phyloP scores from a whole-genome alignment of 2,113 vertebrate genomes.

The Coptodon rendalli region DNA sequence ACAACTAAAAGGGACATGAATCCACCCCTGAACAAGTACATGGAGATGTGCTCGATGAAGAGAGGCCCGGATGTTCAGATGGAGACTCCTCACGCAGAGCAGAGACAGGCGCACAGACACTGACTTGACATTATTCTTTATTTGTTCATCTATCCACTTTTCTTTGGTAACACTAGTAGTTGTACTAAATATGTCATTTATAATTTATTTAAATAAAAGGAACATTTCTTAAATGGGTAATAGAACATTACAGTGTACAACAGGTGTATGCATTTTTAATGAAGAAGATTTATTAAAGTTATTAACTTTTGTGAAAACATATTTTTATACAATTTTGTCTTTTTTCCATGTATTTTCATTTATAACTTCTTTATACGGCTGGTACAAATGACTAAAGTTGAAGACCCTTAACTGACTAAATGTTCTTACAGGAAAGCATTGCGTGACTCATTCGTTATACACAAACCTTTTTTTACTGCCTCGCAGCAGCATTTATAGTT shows the following conservation, averaged over 20 bases:
- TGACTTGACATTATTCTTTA: background rate
- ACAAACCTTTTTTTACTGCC: slow-evolving; percentile 23
- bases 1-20: slow-evolving; percentile 97
- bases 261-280: background rate
- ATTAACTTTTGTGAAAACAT: background rate
- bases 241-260: background rate
- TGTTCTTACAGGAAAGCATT: background rate
- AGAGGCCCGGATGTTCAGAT: slow-evolving; percentile 92
- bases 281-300: background rate
- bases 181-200: background rate
- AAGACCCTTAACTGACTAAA: background rate
- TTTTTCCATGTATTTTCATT: background rate
- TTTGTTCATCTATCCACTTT: background rate
- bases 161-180: background rate
- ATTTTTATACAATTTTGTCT: background rate
- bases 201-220: slow-evolving; percentile 5
- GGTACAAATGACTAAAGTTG: background rate
- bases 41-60: slow-evolving; percentile 99
- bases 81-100: slow-evolving; percentile 92
- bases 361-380: background rate
- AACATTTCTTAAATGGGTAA: background rate
- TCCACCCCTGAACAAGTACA: slow-evolving; percentile 92
- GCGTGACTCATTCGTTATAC: background rate
- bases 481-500: background rate
- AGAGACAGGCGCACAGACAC: slow-evolving; percentile 78